Evolutionary conservation across 92 coral and sea anemone genomes (phyloP), one percentile per base, ranked within the genome.

Genomic region (Porites lobata): DNA sequence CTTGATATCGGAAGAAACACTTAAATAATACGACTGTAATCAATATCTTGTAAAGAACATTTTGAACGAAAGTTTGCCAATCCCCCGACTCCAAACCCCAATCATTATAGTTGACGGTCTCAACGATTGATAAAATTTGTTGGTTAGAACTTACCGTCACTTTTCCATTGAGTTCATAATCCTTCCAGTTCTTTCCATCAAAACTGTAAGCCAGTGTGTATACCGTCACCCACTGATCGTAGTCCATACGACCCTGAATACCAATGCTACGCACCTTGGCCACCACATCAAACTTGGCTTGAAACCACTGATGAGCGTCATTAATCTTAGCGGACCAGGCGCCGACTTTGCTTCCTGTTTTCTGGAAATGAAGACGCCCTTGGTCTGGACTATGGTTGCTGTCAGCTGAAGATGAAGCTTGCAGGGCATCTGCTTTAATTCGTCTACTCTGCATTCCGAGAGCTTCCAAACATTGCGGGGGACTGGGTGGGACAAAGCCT

Each of bases 401-500:
- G 26, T 58, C 54, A 66, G 51, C 77, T 59, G 82, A 77, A 1
- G 94, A 87, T 6, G 94, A 91, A 13, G 94, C 89, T 52, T 66
- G 76, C 7, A 85, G 9, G 47, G 82, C 89, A 1, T 29, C 89
- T 65, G 82, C 66, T 59, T 61, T 74, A 13, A 92, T 79, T 10
- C 14, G 51, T n/a, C 83, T 82, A 12, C 84, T 80, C 26, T 92
- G 83, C 50, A 89, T 69, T 50, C 95, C 95, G 67, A 92, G 90
- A 1, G 95, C 85, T 52, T 75, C 50, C 79, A 89, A 38, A 50
- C 95, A 92, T 4, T 32, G 79, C 13, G 88, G 88, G 26, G 88
- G 83, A 58, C 88, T 85, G 59, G 95, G 95, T 9, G 87, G 86
- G 19, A 87, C 88, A 80, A 92, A 92, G 7, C 95, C 95, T 92